A percentile compares a stretch with the other conserved stretches of the same genome.
phyloP scores from a whole-genome alignment of 2,888 invertebrate genomes.

The Myopa tessellatipennis region DNA sequence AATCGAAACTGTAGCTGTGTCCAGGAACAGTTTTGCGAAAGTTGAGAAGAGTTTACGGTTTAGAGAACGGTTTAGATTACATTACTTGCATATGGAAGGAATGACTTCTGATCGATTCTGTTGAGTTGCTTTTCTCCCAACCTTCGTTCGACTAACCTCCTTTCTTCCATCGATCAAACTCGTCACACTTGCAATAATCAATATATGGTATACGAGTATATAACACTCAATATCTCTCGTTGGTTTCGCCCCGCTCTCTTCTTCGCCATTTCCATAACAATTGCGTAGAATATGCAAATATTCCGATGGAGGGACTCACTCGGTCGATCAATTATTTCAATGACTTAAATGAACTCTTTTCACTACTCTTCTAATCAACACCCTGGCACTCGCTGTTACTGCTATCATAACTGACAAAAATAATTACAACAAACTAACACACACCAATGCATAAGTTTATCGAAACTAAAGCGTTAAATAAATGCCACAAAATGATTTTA shows the following conservation, averaged over 20 bases:
- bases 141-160: too few relatives aligned
- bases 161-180: constrained; percentile 8
- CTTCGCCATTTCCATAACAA: not conserved
- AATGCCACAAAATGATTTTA: constrained; percentile 63
- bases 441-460: constrained; percentile 29
- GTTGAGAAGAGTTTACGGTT: too few relatives aligned
- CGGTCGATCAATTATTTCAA: constrained; percentile 65
- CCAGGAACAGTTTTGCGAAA: too few relatives aligned
- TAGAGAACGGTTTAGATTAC: too few relatives aligned
- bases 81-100: too few relatives aligned
- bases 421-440: not conserved
- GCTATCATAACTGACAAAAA: not conserved
- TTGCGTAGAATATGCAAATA: constrained; percentile 23
- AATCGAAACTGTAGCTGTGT: too few relatives aligned
- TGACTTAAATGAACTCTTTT: constrained; percentile 51
- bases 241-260: constrained; percentile 17
- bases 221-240: constrained; percentile 19
- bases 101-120: too few relatives aligned
- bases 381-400: not conserved
- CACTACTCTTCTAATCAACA: constrained; percentile 25
- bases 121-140: too few relatives aligned
- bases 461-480: constrained; percentile 37
- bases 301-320: constrained; percentile 52
- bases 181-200: constrained; percentile 3
- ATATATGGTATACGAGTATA: not conserved